These are phyloP conservation scores for Apamea crenata DNA, from an alignment of 2,888 invertebrate genomes.

Conservation along the genomic window DNA sequence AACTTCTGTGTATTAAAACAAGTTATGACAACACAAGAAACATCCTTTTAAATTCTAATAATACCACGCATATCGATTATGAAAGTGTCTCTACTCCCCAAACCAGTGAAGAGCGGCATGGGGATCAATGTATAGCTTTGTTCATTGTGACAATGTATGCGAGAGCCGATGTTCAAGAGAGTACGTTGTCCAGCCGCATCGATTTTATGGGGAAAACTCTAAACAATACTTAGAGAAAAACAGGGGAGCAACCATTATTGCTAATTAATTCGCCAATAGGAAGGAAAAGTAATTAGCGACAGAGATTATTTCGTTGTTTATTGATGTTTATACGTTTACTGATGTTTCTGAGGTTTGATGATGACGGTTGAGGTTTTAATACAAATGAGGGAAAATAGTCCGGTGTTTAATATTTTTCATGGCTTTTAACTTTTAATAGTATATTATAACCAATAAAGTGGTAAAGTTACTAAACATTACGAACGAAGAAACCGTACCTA, in stretches of 20 bases:
- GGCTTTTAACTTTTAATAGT: neutral
- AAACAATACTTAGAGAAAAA: constrained; percentile 14
- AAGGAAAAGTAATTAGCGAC: constrained; percentile 35
- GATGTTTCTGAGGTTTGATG: neutral
- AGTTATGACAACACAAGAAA: neutral
- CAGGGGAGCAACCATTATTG: constrained; percentile 14
- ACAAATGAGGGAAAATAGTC: neutral
- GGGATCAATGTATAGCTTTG: neutral
- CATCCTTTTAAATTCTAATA: neutral
- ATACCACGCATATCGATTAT: constrained; percentile 14
- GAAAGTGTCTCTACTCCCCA: neutral
- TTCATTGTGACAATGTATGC: neutral
- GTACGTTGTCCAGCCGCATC: constrained; percentile 4
- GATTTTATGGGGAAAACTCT: constrained; percentile 19
- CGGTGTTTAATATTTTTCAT: neutral
- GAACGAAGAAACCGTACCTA: neutral
- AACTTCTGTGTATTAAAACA: neutral
- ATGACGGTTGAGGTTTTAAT: neutral
- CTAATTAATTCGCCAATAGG: constrained; percentile 28
- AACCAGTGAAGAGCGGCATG: neutral
- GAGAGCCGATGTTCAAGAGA: constrained; percentile 10
- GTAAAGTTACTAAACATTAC: neutral
- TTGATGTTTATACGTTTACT: constrained; percentile 18
- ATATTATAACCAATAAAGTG: neutral
- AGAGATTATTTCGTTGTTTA: constrained; percentile 8